Conservation (phyloP, 1,140 invertebrate species). For the Drosophila santomea region DNA sequence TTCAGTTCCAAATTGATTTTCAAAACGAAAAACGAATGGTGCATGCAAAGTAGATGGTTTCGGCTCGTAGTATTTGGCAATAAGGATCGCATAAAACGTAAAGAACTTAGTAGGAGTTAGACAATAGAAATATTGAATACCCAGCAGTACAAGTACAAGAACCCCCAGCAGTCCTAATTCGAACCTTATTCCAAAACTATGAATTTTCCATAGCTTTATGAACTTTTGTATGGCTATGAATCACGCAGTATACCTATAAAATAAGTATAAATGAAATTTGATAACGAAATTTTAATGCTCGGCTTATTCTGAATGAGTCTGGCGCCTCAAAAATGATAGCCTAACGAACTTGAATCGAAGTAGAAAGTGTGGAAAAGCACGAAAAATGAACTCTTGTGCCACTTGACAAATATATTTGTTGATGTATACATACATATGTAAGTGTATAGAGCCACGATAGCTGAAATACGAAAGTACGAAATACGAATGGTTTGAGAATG, state of each 20-base stretch:
- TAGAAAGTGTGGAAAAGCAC: conserved; percentile 30
- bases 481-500: conserved; percentile 63
- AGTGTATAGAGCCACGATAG: conserved; percentile 60
- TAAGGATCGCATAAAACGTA: conserved; percentile 5
- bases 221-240: conserved; percentile 35
- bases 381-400: conserved; percentile 67
- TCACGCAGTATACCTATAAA: conserved; percentile 16
- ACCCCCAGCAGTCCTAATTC: background rate
- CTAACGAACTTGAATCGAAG: conserved; percentile 60
- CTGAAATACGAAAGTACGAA: conserved; percentile 61
- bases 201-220: conserved; percentile 18
- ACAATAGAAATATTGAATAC: conserved; percentile 32
- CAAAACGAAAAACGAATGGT: conserved; percentile 1
- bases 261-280: conserved; percentile 26
- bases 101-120: conserved; percentile 34
- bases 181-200: conserved; percentile 14
- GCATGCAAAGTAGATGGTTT: conserved; percentile 19
- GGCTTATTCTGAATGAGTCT: conserved; percentile 53
- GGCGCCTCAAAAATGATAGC: conserved; percentile 49
- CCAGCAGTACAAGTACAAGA: conserved; percentile 11
- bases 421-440: conserved; percentile 23
- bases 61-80: conserved; percentile 11
- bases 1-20: background rate
- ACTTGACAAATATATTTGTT: conserved; percentile 50
- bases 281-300: conserved; percentile 12